These are phyloP conservation scores for Calliphora vicina DNA, from an alignment of 1,140 invertebrate species.

Conservation along the genomic window DNA sequence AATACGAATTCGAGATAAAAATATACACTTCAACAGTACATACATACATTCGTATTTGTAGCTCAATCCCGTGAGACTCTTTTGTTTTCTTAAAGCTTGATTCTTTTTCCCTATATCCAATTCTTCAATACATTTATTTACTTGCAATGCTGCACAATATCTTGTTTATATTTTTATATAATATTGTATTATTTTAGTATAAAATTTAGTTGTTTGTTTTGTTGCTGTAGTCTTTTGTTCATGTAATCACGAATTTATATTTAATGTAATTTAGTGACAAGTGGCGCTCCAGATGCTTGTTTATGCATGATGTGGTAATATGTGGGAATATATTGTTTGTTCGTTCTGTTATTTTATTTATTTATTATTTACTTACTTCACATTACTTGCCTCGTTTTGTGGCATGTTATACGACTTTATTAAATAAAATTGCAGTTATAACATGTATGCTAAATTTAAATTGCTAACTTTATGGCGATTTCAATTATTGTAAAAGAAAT, in stretches of 20 bases:
- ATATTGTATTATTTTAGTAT: neutral
- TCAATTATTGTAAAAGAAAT: too few species aligned
- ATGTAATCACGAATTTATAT: constrained; percentile 26
- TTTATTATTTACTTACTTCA: too few species aligned
- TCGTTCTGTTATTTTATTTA: too few species aligned
- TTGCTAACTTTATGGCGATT: too few species aligned
- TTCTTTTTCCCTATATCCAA: neutral
- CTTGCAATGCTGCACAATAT: neutral
- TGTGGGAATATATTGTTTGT: constrained; percentile 19
- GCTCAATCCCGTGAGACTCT: neutral
- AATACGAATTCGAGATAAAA: neutral
- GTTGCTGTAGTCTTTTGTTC: constrained; percentile 15
- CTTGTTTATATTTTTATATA: neutral
- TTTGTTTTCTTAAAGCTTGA: neutral
- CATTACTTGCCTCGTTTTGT: neutral
- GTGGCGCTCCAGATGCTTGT: constrained; percentile 32
- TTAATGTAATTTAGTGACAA: constrained; percentile 34
- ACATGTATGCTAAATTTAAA: too few species aligned
- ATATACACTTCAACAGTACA: neutral
- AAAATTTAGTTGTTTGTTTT: neutral
- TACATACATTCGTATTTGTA: neutral
- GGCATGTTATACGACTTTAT: neutral
- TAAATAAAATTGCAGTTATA: too few species aligned
- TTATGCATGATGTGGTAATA: constrained; percentile 20
- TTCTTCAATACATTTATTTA: neutral